phyloP scores from a whole-genome alignment of 2,888 invertebrate genomes.

The Carterocephalus palaemon region DNA sequence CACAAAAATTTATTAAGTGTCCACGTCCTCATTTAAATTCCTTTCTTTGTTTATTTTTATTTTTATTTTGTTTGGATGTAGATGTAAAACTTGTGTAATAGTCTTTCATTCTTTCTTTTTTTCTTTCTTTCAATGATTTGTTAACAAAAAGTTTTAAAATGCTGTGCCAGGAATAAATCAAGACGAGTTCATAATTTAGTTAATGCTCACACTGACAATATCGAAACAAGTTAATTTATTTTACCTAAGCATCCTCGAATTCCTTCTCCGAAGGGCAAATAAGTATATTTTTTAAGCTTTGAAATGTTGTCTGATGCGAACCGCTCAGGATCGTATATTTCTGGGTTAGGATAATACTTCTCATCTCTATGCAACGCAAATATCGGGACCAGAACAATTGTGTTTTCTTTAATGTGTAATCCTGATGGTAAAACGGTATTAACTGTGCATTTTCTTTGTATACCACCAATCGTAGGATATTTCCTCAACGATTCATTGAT shows the following conservation, averaged over 20 bases:
- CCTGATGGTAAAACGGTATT: conserved; percentile 46
- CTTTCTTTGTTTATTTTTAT: too few relatives aligned
- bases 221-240: too few relatives aligned
- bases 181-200: too few relatives aligned
- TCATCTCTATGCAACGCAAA: conserved; percentile 56
- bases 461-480: conserved; percentile 50
- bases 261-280: conserved; percentile 69
- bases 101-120: too few relatives aligned
- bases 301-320: conserved; percentile 48
- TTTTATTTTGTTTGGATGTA: too few relatives aligned
- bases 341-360: conserved; percentile 55
- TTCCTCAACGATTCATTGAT: conserved; percentile 53
- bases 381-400: conserved; percentile 40
- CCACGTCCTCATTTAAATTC: too few relatives aligned
- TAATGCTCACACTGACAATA: too few relatives aligned
- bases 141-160: too few relatives aligned
- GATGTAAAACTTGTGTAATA: too few relatives aligned
- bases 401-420: conserved; percentile 43
- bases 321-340: conserved; percentile 66
- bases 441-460: conserved; percentile 48
- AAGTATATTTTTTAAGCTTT: conserved; percentile 48
- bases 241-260: conserved; percentile 70
- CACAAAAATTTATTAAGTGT: too few relatives aligned
- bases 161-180: too few relatives aligned
- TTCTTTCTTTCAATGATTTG: too few relatives aligned